Evolutionary conservation across 2,797 vertebrate species (phyloP).

Genomic region (Gallinago solitaria): DNA sequence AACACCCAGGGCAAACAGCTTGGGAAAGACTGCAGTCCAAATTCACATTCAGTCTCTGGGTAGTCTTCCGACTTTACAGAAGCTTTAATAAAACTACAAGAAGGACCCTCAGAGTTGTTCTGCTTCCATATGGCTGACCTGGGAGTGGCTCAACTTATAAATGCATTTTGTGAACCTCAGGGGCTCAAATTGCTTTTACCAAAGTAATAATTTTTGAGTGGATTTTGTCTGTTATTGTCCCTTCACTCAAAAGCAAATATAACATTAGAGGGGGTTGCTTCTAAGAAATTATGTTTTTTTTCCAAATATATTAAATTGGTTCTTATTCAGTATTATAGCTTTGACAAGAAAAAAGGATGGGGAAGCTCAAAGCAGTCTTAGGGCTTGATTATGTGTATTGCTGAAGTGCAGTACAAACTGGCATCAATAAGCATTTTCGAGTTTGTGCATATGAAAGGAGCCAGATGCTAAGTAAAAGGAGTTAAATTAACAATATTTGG

Average conservation of each 20-base stretch:
- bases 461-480: not conserved
- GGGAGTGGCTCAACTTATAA: not conserved
- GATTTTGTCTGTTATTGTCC: not conserved
- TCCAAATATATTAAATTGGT: not conserved
- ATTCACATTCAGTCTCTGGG: not conserved
- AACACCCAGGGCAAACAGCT: not conserved
- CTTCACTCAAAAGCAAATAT: not conserved
- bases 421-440: not conserved
- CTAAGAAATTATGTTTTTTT: not conserved
- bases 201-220: not conserved
- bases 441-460: not conserved
- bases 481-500: not conserved
- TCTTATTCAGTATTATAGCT: not conserved
- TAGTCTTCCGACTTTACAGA: not conserved
- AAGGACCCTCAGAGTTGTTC: not conserved
- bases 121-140: not conserved
- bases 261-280: accelerated
- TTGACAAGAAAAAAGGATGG: not conserved
- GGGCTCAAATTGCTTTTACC: not conserved
- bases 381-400: not conserved
- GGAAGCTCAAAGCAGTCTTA: not conserved
- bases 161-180: not conserved
- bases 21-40: not conserved
- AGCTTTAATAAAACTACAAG: not conserved
- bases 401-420: not conserved